Conservation (phyloP, 1,140 invertebrate species). For the Agrypnia vestita region DNA sequence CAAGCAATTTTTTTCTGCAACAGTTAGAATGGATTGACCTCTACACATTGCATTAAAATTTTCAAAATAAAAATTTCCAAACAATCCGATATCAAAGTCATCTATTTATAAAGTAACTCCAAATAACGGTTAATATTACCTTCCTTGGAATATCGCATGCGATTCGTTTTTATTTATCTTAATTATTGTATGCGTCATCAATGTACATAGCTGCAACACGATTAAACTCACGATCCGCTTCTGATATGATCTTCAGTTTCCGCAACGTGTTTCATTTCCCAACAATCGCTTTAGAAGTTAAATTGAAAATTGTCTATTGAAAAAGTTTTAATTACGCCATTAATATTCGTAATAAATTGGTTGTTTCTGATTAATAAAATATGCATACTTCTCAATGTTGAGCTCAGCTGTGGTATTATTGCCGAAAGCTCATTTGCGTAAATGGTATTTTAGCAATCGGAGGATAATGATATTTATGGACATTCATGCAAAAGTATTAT, state of each 20-base stretch:
- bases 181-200: neutral
- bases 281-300: conserved; percentile 9
- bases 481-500: too few species aligned
- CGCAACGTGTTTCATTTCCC: neutral
- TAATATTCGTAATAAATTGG: conserved; percentile 27
- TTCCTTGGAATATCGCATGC: neutral
- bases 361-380: conserved; percentile 5
- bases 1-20: too few species aligned
- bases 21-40: too few species aligned
- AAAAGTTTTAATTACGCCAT: conserved; percentile 29
- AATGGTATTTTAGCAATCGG: neutral
- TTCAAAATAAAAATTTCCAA: too few species aligned
- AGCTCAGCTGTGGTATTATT: neutral
- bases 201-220: neutral
- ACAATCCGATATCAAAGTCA: too few species aligned
- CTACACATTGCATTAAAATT: too few species aligned
- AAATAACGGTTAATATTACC: too few species aligned
- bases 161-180: neutral
- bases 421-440: neutral
- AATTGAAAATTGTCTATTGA: conserved; percentile 8
- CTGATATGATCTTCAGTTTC: conserved; percentile 2
- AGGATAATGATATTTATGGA: too few species aligned
- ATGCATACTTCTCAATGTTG: neutral
- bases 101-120: too few species aligned
- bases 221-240: neutral